Evolutionary conservation across 2,797 vertebrate genomes (phyloP), one percentile per base, ranked within the genome.

Genomic region (Microctenopoma stevenorrisi): DNA sequence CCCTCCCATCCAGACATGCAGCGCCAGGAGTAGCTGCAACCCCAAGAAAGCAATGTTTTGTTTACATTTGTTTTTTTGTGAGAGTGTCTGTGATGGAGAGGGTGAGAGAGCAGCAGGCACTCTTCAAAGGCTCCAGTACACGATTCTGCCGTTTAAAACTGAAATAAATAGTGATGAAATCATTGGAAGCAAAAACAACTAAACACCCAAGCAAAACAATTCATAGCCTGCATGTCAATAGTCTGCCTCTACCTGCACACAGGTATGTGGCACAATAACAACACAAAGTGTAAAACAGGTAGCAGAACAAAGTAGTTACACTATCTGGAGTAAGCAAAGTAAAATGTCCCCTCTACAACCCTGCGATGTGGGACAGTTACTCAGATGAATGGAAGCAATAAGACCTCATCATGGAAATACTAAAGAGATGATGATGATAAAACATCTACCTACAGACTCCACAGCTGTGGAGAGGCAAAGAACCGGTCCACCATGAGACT

Each of bases 311-410:
- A 22, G 46, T 50, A 56, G 38, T 40, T 47, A 66, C 49, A 72
- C 64, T 28, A 4, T 11, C 14, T 52, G 60, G 70, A 70, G 64
- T 74, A 65, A 37, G 42, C 16, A 51, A 54, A 60, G 48, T 26
- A 71, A 83, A 83, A 77, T 62, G 35, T 51, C 55, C 25, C 14
- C 43, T 73, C 35, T 43, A 47, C 76, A 74, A 68, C 37, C 16
- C 55, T 30, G 55, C 64, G 33, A 37, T n/a, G 50, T 44, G n/a
- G 61, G 63, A 68, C 16, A 79, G 47, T 82, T 78, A 80, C 72
- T 50, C 65, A 72, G 76, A 88, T 26, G 13, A 87, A 89, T 85
- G 59, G 54, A 68, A 51, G 76, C 65, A 79, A 85, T 84, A 83
- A 80, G 43, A 79, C 43, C 64, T 72, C 54, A 72, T 80, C 47